A percentile compares a stretch with the other conserved stretches of the same genome.
phyloP scores from a whole-genome alignment of 2,113 vertebrate species.

The Oncorhynchus mykiss region DNA sequence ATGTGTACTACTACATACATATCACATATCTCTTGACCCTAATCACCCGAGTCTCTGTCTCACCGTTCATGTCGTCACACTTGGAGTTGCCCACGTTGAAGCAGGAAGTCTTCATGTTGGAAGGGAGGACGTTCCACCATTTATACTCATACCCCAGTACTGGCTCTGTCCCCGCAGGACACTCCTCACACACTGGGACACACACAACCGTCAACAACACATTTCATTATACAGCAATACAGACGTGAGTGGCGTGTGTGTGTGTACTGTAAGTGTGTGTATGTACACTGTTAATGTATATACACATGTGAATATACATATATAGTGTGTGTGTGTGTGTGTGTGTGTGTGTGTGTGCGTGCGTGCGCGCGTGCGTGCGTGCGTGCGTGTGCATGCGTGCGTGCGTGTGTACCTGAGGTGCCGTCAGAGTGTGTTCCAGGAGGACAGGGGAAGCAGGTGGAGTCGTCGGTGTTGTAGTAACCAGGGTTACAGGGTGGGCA shows the following conservation, averaged over 20 bases:
- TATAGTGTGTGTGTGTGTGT: neutral
- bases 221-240: neutral
- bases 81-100: constrained; percentile 96
- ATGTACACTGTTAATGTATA: neutral
- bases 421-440: constrained; percentile 87
- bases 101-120: constrained; percentile 96
- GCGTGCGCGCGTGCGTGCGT: too few species aligned
- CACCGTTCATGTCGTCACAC: constrained; percentile 95
- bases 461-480: constrained; percentile 90
- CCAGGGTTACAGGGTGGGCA: constrained; percentile 98
- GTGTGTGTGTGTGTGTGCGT: too few species aligned
- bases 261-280: too few species aligned
- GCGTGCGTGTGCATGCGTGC: neutral
- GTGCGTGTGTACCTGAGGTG: constrained; percentile 74
- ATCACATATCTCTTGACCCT: too few species aligned
- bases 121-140: constrained; percentile 95
- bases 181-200: constrained; percentile 81
- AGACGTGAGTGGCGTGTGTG: neutral
- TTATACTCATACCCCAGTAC: constrained; percentile 91
- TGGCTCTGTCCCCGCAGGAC: constrained; percentile 92
- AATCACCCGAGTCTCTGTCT: constrained; percentile 47
- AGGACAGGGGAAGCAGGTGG: constrained; percentile 87
- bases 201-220: constrained; percentile 19
- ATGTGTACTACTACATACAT: too few species aligned
- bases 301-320: neutral